Percentiles rank a stretch among this genome's conserved stretches.
phyloP scores from a whole-genome alignment of 2,113 vertebrate genomes.

The Myiagra hebetior region DNA sequence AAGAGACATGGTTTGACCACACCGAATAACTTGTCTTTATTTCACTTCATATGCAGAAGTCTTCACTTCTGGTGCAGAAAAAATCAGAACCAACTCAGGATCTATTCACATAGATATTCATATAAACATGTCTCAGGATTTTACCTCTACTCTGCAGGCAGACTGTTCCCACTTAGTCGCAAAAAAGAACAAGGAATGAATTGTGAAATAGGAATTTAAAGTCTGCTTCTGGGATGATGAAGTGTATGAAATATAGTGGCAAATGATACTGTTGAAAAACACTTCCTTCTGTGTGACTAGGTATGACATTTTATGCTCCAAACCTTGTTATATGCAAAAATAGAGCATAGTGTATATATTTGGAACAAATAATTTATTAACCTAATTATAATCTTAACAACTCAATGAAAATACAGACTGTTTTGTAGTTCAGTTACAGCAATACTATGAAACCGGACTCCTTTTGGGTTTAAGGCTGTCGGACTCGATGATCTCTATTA shows the following conservation, averaged over 20 bases:
- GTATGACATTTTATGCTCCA: not conserved
- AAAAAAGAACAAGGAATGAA: not conserved
- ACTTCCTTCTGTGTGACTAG: not conserved
- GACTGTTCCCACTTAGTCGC: not conserved
- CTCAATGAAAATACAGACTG: not conserved
- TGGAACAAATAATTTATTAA: not conserved
- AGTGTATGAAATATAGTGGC: not conserved
- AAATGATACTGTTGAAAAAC: not conserved
- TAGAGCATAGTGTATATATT: not conserved
- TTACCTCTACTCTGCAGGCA: not conserved
- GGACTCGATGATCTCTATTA: not conserved
- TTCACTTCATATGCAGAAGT: not conserved
- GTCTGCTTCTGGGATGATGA: not conserved
- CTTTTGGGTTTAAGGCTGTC: not conserved
- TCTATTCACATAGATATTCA: not conserved
- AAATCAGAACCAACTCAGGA: accelerated
- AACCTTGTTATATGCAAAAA: not conserved
- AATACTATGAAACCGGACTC: not conserved
- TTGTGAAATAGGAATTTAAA: not conserved
- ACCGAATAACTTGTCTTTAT: not conserved
- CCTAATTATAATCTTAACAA: not conserved
- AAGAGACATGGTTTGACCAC: not conserved
- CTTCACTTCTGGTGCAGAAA: not conserved
- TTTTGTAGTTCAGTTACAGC: not conserved
- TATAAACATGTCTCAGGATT: not conserved